Evolutionary conservation across 30 jellyfish, hydroid and myxozoan genomes (phyloP).

Genomic region (Mastigias papua): DNA sequence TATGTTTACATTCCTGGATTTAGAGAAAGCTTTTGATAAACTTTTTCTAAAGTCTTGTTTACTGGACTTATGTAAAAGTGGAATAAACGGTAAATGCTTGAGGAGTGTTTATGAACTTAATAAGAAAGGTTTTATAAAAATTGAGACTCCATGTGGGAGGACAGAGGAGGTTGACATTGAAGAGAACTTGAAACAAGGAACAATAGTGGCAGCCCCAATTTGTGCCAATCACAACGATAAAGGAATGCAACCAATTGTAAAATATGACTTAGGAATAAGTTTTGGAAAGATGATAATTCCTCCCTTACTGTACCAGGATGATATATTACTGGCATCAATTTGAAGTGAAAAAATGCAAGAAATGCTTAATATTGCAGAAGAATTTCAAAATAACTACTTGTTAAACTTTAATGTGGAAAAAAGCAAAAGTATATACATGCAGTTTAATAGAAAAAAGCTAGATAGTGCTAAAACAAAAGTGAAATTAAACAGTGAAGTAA

Average conservation of each 20-base stretch:
- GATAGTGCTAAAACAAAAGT: neutral
- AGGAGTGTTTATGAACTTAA: too few relatives aligned
- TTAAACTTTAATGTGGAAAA: neutral
- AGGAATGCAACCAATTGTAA: conserved; percentile 1
- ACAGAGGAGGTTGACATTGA: neutral
- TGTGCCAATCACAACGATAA: too few relatives aligned
- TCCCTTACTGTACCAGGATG: neutral
- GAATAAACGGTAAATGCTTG: too few relatives aligned
- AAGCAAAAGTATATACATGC: neutral
- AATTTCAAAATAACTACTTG: neutral
- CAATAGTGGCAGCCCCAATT: conserved; percentile 34
- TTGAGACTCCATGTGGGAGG: neutral
- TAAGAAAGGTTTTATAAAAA: neutral
- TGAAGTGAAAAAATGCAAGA: neutral
- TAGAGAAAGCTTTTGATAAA: too few relatives aligned
- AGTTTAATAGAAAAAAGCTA: neutral
- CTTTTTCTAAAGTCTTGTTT: neutral
- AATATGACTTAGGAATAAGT: conserved; percentile 14
- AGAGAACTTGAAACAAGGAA: conserved; percentile 18
- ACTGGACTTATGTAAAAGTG: neutral
- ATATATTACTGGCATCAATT: neutral
- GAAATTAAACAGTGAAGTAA: neutral
- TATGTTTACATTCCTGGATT: neutral
- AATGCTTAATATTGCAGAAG: too few relatives aligned
- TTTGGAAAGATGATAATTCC: conserved; percentile 34